Conservation (phyloP, 2,797 vertebrate genomes). For the Mareca penelope region DNA sequence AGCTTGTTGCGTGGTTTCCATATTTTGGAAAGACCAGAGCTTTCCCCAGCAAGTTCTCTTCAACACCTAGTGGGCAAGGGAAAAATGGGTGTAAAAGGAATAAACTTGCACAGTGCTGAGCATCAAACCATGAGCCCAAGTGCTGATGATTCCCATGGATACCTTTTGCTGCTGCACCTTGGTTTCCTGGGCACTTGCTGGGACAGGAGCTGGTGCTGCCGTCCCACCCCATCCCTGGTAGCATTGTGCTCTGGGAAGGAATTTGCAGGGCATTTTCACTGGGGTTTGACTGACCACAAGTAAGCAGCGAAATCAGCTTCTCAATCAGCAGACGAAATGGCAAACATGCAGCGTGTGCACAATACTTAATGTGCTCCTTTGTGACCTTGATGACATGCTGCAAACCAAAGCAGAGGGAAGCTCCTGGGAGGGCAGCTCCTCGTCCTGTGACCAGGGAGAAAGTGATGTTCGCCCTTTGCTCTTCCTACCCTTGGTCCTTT, state of each 20-base stretch:
- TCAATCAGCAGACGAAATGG: not conserved
- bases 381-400: not conserved
- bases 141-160: not conserved
- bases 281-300: not conserved
- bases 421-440: not conserved
- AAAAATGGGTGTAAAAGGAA: not conserved
- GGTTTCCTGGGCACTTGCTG: not conserved
- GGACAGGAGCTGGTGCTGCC: not conserved
- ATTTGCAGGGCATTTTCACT: not conserved
- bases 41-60: not conserved
- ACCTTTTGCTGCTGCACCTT: not conserved
- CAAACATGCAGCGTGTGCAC: accelerated
- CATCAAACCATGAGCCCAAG: not conserved
- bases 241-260: not conserved
- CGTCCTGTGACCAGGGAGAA: not conserved
- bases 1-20: accelerated
- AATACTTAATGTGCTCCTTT: not conserved
- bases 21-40: not conserved
- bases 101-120: not conserved
- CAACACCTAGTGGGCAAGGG: not conserved
- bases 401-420: not conserved
- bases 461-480: not conserved
- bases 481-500: not conserved
- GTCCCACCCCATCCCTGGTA: not conserved
- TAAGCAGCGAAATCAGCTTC: not conserved